Conservation (phyloP, 2,797 vertebrate genomes). For the Thaleichthys pacificus region DNA sequence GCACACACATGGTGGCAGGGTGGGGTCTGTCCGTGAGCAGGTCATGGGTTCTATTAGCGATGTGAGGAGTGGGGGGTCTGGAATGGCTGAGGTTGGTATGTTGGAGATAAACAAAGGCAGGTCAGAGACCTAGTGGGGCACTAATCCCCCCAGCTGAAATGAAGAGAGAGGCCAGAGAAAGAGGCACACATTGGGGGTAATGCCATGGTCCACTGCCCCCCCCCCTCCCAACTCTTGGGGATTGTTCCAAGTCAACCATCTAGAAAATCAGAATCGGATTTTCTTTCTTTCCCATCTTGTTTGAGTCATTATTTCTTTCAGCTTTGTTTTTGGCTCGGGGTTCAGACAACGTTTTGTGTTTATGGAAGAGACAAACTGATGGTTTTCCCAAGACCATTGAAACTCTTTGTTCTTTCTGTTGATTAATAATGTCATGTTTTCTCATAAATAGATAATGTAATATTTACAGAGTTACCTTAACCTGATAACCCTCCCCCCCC, state of each 20-base stretch:
- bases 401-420: too few species aligned
- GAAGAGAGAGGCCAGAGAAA: constrained; percentile 9
- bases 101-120: constrained; percentile 5
- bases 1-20: not conserved
- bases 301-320: not conserved
- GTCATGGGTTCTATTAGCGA: not conserved
- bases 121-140: constrained; percentile 14
- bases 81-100: not conserved
- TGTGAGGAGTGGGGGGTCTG: not conserved
- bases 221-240: not conserved
- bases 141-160: constrained; percentile 13
- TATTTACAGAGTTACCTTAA: too few species aligned
- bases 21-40: not conserved
- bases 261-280: constrained; percentile 9
- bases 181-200: constrained; percentile 7
- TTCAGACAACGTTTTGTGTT: not conserved
- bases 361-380: too few species aligned
- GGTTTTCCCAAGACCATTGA: too few species aligned
- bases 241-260: constrained; percentile 11
- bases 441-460: too few species aligned
- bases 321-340: not conserved
- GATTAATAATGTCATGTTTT: too few species aligned
- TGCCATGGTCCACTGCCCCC: not conserved
- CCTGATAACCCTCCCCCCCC: not conserved
- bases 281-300: not conserved